phyloP scores from a whole-genome alignment of 2,888 invertebrate species.

The Dicranocentrus wangi region DNA sequence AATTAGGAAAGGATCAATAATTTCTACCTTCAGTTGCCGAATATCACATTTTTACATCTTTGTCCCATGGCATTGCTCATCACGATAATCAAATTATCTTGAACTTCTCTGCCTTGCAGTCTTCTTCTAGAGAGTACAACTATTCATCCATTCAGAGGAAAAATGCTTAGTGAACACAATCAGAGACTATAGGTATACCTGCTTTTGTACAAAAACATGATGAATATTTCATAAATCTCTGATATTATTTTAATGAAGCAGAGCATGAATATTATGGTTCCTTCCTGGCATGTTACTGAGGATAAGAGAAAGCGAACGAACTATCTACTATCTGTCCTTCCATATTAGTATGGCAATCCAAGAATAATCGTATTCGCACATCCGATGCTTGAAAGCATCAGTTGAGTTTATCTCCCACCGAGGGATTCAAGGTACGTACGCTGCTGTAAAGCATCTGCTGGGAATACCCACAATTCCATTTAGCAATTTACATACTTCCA shows the following conservation, averaged over 20 bases:
- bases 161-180: background rate
- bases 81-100: background rate
- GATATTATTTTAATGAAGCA: background rate
- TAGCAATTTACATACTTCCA: no score
- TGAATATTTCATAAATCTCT: background rate
- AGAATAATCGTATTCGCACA: background rate
- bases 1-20: slow-evolving; percentile 5
- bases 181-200: no score
- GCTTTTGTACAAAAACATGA: background rate
- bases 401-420: no score
- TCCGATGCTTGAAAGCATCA: background rate
- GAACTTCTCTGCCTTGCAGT: background rate
- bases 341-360: background rate
- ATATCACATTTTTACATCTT: background rate
- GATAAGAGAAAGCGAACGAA: background rate
- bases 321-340: background rate
- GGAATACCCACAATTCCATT: no score
- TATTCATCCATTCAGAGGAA: background rate
- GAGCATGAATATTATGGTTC: background rate
- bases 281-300: no score
- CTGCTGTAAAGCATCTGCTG: no score
- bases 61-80: background rate
- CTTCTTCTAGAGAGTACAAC: background rate
- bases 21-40: background rate
- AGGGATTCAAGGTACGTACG: no score